Base-by-base conservation (phyloP, 2,888 invertebrate species). In the Acronicta aceris region DNA sequence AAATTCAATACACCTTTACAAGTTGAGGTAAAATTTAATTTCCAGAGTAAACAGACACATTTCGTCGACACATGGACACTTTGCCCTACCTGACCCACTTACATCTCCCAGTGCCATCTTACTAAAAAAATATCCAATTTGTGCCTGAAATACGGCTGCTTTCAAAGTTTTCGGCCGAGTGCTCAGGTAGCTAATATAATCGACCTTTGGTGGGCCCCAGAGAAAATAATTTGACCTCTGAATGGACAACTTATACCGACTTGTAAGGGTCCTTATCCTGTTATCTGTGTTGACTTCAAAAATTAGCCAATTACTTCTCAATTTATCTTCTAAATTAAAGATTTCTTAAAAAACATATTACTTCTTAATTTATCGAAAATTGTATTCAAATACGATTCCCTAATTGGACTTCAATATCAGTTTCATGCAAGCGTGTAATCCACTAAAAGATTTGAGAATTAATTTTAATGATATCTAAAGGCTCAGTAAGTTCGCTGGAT, bases 101-200 rank as follows among this genome's bases (percentile, higher is more conserved):
- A 17, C 3, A 30, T 27, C 33, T 12, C 21, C 38, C 27, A 46
- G 33, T 13, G 36, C 43, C 47, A 50, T 57, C 33, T 45, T 38
- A 41, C 47, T 27, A 56, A 61, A 70, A 59, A 75, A 58, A 62
- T 52, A 73, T 51, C 66, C 54, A 65, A 63, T 70, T 76, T 70
- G 45, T 47, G 46, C 43, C 25, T 33, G 13, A 67, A 71, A 65
- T 66, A 71, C 59, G 55, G 40, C 41, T 57, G 41, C 57, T 55
- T 40, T 47, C 40, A 55, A 63, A 67, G 50, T 65, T 76, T 62
- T 51, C 58, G 58, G 12, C 42, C 40, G 60, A 52, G 36, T 50
- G 30, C 17, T 27, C 49, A 69, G 57, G 50, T 60, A 55, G 43
- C 45, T 59, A 58, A 71, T 65, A 55, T 46, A 63, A 70, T 65